Percentiles rank a stretch among this genome's conserved stretches.
phyloP scores from a whole-genome alignment of 2,888 invertebrate species.

The Flexamia atlantica region DNA sequence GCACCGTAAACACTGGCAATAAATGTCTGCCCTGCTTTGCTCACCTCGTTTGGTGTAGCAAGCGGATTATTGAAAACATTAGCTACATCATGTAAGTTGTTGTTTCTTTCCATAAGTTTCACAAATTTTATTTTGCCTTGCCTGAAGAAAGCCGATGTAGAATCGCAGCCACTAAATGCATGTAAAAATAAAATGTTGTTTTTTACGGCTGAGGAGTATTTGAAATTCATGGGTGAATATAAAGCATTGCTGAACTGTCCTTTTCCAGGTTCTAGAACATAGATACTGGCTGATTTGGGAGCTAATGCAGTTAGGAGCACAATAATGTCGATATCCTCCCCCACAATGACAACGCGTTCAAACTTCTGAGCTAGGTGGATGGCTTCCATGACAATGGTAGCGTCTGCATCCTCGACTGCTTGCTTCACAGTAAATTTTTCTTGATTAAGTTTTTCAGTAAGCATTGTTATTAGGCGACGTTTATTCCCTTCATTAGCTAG shows the following conservation, averaged over 20 bases:
- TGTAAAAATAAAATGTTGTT: too few species aligned
- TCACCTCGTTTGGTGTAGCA: neutral
- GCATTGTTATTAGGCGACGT: slow-evolving; percentile 17
- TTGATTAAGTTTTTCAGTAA: slow-evolving; percentile 9
- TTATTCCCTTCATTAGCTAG: slow-evolving; percentile 8
- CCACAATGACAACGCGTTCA: neutral
- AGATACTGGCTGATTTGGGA: too few species aligned
- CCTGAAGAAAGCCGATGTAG: neutral
- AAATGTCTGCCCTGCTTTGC: neutral
- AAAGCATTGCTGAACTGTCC: too few species aligned
- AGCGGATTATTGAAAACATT: neutral
- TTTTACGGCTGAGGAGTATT: too few species aligned
- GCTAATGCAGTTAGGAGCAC: neutral
- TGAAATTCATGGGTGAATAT: too few species aligned
- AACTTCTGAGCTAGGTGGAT: neutral
- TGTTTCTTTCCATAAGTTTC: neutral
- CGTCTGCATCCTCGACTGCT: slow-evolving; percentile 7
- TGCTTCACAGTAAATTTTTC: slow-evolving; percentile 27
- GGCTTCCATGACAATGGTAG: slow-evolving; percentile 10
- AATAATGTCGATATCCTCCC: neutral
- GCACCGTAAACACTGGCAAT: neutral
- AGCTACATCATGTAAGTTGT: neutral
- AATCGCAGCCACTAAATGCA: neutral
- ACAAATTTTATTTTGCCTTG: neutral
- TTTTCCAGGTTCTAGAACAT: too few species aligned